Base-by-base conservation (phyloP, 2,797 vertebrate species). In the Sciaenops ocellatus region DNA sequence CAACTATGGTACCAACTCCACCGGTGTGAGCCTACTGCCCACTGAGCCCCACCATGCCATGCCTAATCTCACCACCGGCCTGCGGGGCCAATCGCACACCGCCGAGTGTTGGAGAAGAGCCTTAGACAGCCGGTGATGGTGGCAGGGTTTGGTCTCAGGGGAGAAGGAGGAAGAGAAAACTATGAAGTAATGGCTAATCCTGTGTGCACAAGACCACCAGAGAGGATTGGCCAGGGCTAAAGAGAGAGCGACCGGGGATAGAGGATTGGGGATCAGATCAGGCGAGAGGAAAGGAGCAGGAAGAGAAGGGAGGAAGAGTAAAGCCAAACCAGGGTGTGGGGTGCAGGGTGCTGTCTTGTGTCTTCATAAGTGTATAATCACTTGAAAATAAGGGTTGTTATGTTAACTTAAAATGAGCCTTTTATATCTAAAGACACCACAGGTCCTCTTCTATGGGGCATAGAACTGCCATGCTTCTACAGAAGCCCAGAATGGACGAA, bases 141-240 rank as follows among this genome's bases (percentile, higher is more conserved):
- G 84, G 82, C 63, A 54, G 74, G 64, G 75, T 85, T 84, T 66
- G 76, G 75, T 85, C 77, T 80, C 69, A 3, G 64, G 79, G 72
- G 78, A 67, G 55, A 65, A 48, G 55, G 68, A 59, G 79, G 80
- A 74, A 80, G 69, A 76, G 76, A 57, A 74, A 83, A 65, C 79
- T 67, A 70, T 26, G 44, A 67, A 86, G 85, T 87, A 88, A 86
- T 85, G 80, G 79, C 87, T 90, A 92, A 92, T 91, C 89, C 85
- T 83, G 73, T 81, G 86, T 82, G 70, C 89, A 83, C 78, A 83
- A 80, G 78, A 86, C 83, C 80, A 86, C 82, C 81, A 65, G 73
- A 73, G 88, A 83, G 85, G 82, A 81, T 80, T 89, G 85, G 87
- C 76, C 46, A 0, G 51, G 83, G 83, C 75, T 86, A 82, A 86